A percentile compares a stretch with the other conserved stretches of the same genome.
Evolutionary conservation across 2,888 invertebrate genomes (phyloP).

Genomic region (Unio pictorum): DNA sequence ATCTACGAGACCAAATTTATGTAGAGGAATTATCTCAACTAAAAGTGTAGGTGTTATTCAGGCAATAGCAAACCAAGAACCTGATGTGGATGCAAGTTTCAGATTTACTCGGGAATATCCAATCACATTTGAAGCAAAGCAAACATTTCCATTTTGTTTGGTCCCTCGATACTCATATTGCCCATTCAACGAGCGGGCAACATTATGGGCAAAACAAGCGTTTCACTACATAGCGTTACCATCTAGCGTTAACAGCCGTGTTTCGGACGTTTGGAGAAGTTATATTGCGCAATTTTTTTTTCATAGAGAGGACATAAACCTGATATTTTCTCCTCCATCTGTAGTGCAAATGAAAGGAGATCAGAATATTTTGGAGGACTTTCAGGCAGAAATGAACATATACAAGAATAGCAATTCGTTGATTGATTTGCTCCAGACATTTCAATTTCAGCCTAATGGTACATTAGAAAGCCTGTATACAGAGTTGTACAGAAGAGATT

Average conservation of each 20-base stretch:
- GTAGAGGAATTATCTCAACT: not conserved
- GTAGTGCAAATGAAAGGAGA: not conserved
- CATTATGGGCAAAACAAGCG: constrained; percentile 3
- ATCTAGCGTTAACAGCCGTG: not conserved
- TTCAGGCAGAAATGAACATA: constrained; percentile 4
- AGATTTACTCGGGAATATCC: constrained; percentile 1
- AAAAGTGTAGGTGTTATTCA: constrained; percentile 3
- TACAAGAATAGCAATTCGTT: constrained; percentile 8
- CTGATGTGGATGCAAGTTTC: constrained; percentile 12
- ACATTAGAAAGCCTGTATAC: too few species aligned
- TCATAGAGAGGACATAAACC: not conserved
- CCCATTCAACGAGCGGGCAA: constrained; percentile 9
- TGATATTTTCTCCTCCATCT: constrained; percentile 4
- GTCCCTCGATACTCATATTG: not conserved
- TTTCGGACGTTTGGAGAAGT: constrained; percentile 3
- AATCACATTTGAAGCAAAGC: constrained; percentile 1
- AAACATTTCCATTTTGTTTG: not conserved
- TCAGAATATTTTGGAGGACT: constrained; percentile 1
- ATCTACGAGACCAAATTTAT: not conserved
- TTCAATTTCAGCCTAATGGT: too few species aligned
- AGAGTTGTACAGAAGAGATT: too few species aligned
- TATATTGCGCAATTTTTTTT: constrained; percentile 8
- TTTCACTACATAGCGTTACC: constrained; percentile 3
- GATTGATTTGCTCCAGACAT: constrained; percentile 1
- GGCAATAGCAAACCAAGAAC: constrained; percentile 4